A percentile compares a stretch with the other conserved stretches of the same genome.
Evolutionary conservation across 2,888 invertebrate genomes (phyloP).

Genomic region (Leucoptera coffeella): DNA sequence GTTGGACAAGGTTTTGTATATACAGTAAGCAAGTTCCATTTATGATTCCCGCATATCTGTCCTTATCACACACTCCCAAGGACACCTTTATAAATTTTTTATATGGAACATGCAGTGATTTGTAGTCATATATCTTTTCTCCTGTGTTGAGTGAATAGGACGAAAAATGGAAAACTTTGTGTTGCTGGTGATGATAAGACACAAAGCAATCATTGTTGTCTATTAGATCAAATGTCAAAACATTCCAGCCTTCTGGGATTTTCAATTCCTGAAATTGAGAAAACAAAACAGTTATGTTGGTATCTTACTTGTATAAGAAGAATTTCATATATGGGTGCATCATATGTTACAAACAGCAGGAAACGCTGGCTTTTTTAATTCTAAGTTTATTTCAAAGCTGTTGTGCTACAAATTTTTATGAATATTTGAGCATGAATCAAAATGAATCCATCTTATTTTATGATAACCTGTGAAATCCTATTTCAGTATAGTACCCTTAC

Average conservation of each 20-base stretch:
- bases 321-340: no score
- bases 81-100: constrained; percentile 20
- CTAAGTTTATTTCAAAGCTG: no score
- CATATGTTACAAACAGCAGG: no score
- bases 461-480: no score
- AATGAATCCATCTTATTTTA: no score
- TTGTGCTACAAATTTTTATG: no score
- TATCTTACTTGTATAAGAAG: no score
- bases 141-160: constrained; percentile 24
- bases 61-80: constrained; percentile 27
- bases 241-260: constrained; percentile 13
- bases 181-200: constrained; percentile 10
- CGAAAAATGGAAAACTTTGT: constrained; percentile 11
- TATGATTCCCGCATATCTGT: constrained; percentile 28
- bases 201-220: constrained; percentile 29
- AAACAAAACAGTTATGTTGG: no score
- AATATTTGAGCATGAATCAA: background rate
- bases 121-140: constrained; percentile 14
- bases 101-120: constrained; percentile 9
- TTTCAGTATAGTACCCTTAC: background rate
- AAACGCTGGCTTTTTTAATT: no score
- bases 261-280: constrained; percentile 26
- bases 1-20: constrained; percentile 27
- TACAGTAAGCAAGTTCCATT: constrained; percentile 27
- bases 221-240: constrained; percentile 30